Base-by-base conservation (phyloP, 1,140 invertebrate species). In the Heliothis subflexa region DNA sequence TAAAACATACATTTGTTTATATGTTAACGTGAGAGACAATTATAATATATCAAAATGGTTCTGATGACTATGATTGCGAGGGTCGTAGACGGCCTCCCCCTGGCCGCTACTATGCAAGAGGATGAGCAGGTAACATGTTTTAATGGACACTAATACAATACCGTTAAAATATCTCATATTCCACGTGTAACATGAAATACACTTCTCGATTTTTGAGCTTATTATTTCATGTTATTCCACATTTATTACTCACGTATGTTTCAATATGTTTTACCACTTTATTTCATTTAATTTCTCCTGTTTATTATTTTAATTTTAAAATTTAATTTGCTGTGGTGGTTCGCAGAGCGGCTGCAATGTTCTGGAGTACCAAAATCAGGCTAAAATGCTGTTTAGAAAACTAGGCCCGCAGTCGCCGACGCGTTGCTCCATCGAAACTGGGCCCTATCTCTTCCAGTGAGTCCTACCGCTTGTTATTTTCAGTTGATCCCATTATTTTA, bases 311-410 rank as follows among this genome's bases (percentile, higher is more conserved):
- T 86, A 66, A 66, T 62, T 86, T 88, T 87, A 86, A 59, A 77
- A 86, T 90, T 89, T 92, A 76, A 85, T 93, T 92, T 90, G 90
- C 90, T 86, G 81, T 89, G 83, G 81, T 88, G 86, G 84, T 88
- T 96, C 96, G 89, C 94, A 99, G 98, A 97, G 97, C 85, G 98
- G 98, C 75, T 97, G 97, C 94, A 98, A 96, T 95, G 97, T 99
- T 87, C 95, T 99, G 93, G 99, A 99, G 88, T 99, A 99, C 94
- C 99, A 99, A 94, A 99, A 99, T 94, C 99, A 99, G 95, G 99
- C 99, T n/a, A 99, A 99, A 96, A 98, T 99, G 97, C 95, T 99
- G 78, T 99, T 99, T 95, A 96, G 98, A 86, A 99, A 99, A 95
- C 95, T 99, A 86, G 97, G 97, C 78, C 96, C 96, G 28, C 96